Conservation (phyloP, 2,797 vertebrate genomes). For the Cossypha polioptera region DNA sequence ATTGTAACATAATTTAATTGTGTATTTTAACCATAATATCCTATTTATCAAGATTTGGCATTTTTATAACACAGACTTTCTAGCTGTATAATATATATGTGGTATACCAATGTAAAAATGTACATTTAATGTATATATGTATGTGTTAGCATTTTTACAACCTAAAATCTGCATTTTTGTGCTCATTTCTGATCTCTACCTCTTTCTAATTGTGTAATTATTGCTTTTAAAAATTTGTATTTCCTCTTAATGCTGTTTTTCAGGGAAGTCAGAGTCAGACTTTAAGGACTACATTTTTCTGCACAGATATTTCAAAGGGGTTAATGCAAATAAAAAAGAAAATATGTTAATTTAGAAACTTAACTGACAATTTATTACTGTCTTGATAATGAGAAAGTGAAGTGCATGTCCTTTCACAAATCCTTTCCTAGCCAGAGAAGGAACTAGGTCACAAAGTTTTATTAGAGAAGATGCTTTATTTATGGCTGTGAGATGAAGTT, state of each 20-base stretch:
- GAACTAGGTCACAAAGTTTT: conserved; percentile 6
- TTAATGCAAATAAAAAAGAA: neutral
- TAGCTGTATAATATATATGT: neutral
- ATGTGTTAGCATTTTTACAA: neutral
- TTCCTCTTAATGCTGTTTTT: neutral
- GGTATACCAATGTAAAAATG: neutral
- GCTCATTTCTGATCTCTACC: neutral
- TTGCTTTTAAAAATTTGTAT: neutral
- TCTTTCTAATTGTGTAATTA: neutral
- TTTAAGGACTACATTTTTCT: neutral
- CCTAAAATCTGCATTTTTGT: neutral
- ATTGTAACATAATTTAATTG: neutral
- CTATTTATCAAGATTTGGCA: neutral
- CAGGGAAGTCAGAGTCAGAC: neutral
- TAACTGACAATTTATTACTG: conserved; percentile 1
- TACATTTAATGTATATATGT: neutral
- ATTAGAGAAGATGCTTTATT: neutral
- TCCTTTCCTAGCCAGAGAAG: neutral
- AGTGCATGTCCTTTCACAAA: conserved; percentile 7
- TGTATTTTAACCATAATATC: neutral
- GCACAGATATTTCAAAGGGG: neutral
- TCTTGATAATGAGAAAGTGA: conserved; percentile 33
- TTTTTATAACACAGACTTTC: neutral
- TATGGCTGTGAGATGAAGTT: neutral
- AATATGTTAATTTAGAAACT: neutral